Percentiles rank a stretch among this genome's conserved stretches.
Evolutionary conservation across 2,888 invertebrate genomes (phyloP).

Genomic region (Leucozona laternaria): DNA sequence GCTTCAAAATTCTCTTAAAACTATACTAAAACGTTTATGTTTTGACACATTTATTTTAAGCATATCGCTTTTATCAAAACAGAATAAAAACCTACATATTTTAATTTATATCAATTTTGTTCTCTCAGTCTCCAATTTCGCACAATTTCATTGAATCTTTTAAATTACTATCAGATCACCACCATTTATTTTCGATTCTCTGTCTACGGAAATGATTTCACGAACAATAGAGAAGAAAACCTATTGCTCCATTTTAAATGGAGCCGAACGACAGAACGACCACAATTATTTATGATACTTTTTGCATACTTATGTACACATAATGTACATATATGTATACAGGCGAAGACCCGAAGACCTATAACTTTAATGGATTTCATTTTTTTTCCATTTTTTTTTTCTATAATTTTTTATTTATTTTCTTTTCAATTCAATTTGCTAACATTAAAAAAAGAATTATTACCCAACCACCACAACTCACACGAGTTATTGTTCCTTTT

Average conservation of each 20-base stretch:
- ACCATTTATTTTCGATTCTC: constrained; percentile 42
- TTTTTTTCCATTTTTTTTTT: background rate
- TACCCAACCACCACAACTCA: constrained; percentile 18
- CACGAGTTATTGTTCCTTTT: constrained; percentile 12
- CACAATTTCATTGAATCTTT: constrained; percentile 37
- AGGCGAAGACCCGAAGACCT: constrained; percentile 36
- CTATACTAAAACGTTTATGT: too few species aligned
- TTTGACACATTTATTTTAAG: too few species aligned
- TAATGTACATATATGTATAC: background rate
- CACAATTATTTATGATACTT: background rate
- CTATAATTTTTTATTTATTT: constrained; percentile 19
- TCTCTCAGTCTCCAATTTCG: background rate
- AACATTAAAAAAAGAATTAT: constrained; percentile 54
- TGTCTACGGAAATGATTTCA: constrained; percentile 10
- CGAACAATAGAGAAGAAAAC: constrained; percentile 43
- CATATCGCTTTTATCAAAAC: background rate
- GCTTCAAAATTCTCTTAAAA: too few species aligned
- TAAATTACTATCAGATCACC: constrained; percentile 4
- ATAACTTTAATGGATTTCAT: constrained; percentile 26
- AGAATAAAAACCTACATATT: background rate
- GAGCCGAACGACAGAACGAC: constrained; percentile 24
- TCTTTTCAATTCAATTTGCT: constrained; percentile 40
- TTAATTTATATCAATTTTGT: background rate
- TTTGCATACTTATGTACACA: background rate
- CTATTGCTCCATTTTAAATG: constrained; percentile 30